A percentile compares a stretch with the other conserved stretches of the same genome.
Evolutionary conservation across 2,113 vertebrate species (phyloP).

Genomic region (Syngnathus floridae): DNA sequence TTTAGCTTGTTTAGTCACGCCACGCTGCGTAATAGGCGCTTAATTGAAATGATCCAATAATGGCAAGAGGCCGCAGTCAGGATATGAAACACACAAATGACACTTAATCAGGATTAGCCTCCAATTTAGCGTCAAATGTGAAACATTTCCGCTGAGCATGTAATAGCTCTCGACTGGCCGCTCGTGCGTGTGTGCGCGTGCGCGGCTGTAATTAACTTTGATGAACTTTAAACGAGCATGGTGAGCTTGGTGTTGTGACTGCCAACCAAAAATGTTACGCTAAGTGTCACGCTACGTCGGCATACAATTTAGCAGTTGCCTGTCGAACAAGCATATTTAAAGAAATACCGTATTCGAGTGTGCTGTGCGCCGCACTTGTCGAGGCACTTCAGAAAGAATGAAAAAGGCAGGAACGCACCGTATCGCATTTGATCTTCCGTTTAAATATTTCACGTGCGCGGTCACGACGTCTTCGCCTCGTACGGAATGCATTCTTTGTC

Average conservation of each 20-base stretch:
- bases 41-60: constrained; percentile 3
- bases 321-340: background rate
- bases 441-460: background rate
- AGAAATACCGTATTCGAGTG: background rate
- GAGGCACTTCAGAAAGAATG: background rate
- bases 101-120: constrained; percentile 37
- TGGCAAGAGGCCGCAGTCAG: background rate
- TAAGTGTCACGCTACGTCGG: background rate
- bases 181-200: background rate
- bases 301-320: background rate
- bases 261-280: constrained; percentile 17
- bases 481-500: background rate
- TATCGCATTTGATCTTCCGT: background rate
- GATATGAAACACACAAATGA: constrained; percentile 23
- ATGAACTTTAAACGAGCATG: constrained; percentile 28
- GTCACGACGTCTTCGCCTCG: background rate
- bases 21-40: background rate
- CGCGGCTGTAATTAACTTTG: constrained; percentile 11
- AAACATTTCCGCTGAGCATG: constrained; percentile 13
- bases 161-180: constrained; percentile 8
- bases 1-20: background rate
- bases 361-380: background rate
- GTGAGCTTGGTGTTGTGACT: constrained; percentile 6
- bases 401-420: background rate
- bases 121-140: constrained; percentile 41